Evolutionary conservation across 2,113 vertebrate genomes (phyloP).

Genomic region (Emydura subglobosa): DNA sequence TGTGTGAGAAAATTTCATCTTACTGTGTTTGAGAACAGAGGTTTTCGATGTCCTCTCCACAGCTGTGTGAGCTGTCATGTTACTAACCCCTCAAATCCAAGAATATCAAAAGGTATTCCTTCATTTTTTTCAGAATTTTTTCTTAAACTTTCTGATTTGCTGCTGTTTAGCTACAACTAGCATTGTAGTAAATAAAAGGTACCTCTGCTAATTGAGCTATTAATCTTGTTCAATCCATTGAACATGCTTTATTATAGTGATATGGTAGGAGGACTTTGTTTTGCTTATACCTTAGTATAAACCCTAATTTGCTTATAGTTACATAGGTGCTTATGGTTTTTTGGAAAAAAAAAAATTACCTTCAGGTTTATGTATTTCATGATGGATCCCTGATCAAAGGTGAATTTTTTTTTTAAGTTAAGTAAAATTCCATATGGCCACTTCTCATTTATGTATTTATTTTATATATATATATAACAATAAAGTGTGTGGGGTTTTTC

Average conservation of each 20-base stretch:
- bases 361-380: too few species aligned
- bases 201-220: background rate
- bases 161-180: background rate
- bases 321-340: background rate
- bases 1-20: constrained; percentile 89
- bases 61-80: constrained; percentile 92
- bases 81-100: constrained; percentile 85
- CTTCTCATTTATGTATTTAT: background rate
- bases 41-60: constrained; percentile 96
- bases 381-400: too few species aligned
- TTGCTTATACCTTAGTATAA: too few species aligned
- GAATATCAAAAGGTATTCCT: constrained; percentile 89
- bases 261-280: background rate
- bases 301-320: background rate
- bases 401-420: background rate
- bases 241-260: background rate
- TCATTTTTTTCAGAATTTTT: background rate
- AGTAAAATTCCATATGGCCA: background rate
- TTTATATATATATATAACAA: too few species aligned
- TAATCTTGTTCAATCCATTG: background rate
- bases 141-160: background rate
- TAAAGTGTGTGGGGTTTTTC: background rate
- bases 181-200: background rate
- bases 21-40: constrained; percentile 92
- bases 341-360: background rate